phyloP scores from a whole-genome alignment of 2,888 invertebrate genomes.

The Allygus modestus region DNA sequence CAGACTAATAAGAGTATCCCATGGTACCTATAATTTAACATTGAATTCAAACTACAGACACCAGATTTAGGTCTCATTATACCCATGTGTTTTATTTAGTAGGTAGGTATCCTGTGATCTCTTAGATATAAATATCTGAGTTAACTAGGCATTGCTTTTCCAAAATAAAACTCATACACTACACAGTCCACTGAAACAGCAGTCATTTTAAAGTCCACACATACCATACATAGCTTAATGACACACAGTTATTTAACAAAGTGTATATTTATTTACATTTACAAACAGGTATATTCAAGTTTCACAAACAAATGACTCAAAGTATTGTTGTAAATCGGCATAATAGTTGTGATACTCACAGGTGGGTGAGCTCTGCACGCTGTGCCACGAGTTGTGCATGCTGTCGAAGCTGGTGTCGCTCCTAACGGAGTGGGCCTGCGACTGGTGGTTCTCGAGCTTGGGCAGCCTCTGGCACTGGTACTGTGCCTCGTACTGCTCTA shows the following conservation, averaged over 20 bases:
- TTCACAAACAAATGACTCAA: neutral
- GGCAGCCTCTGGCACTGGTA: conserved; percentile 36
- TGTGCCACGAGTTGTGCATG: conserved; percentile 39
- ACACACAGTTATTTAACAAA: neutral
- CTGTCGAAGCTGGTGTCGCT: conserved; percentile 51
- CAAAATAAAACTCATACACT: too few species aligned
- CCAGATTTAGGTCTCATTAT: too few species aligned
- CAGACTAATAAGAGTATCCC: too few species aligned
- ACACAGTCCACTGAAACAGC: too few species aligned
- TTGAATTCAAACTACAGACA: too few species aligned
- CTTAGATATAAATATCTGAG: too few species aligned
- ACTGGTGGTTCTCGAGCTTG: conserved; percentile 45
- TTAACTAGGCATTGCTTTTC: too few species aligned
- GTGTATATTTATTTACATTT: neutral
- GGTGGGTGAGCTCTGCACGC: conserved; percentile 42
- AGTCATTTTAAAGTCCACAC: too few species aligned
- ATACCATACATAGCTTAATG: neutral
- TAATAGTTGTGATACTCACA: conserved; percentile 40
- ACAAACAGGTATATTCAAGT: neutral
- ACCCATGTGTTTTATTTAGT: too few species aligned
- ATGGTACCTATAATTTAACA: too few species aligned
- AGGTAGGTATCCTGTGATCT: too few species aligned
- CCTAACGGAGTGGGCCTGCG: neutral
- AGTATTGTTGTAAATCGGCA: neutral
- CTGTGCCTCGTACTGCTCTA: conserved; percentile 11